phyloP scores from a whole-genome alignment of 2,888 invertebrate species.

The Lypha dubia region DNA sequence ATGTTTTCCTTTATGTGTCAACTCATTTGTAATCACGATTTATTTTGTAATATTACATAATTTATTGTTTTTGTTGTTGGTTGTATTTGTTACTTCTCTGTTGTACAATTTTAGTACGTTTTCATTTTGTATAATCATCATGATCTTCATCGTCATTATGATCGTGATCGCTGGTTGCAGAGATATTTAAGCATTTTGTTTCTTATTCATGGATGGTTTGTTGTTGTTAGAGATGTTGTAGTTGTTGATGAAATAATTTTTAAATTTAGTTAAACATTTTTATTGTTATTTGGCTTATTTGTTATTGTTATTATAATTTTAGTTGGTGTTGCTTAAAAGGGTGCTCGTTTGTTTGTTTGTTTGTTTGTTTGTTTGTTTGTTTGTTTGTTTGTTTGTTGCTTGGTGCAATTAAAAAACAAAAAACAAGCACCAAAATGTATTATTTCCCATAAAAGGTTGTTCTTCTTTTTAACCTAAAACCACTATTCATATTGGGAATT shows the following conservation, averaged over 20 bases:
- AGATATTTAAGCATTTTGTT: neutral
- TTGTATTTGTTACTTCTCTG: slow-evolving; percentile 17
- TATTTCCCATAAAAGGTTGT: neutral
- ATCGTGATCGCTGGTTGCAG: neutral
- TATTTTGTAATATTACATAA: slow-evolving; percentile 69
- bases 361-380: neutral
- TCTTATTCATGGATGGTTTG: neutral
- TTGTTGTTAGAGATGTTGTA: slow-evolving; percentile 22
- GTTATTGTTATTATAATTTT: slow-evolving; percentile 42
- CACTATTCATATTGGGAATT: neutral
- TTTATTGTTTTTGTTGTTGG: slow-evolving; percentile 22
- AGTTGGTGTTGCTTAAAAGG: slow-evolving; percentile 9
- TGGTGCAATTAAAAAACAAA: neutral
- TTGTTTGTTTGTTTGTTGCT: too few species aligned
- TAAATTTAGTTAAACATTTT: slow-evolving; percentile 16
- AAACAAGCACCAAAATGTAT: neutral
- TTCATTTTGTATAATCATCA: slow-evolving; percentile 51
- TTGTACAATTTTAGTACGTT: slow-evolving; percentile 48
- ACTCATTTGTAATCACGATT: slow-evolving; percentile 64
- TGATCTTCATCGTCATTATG: slow-evolving; percentile 11
- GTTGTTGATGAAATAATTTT: slow-evolving; percentile 39
- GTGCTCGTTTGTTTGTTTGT: slow-evolving; percentile 5
- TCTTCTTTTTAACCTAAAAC: neutral
- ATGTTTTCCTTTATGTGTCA: slow-evolving; percentile 21
- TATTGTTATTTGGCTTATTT: slow-evolving; percentile 53